Evolutionary conservation across 2,888 invertebrate species (phyloP), one percentile per base, ranked within the genome.

Genomic region (Lycocerus yunnanus): DNA sequence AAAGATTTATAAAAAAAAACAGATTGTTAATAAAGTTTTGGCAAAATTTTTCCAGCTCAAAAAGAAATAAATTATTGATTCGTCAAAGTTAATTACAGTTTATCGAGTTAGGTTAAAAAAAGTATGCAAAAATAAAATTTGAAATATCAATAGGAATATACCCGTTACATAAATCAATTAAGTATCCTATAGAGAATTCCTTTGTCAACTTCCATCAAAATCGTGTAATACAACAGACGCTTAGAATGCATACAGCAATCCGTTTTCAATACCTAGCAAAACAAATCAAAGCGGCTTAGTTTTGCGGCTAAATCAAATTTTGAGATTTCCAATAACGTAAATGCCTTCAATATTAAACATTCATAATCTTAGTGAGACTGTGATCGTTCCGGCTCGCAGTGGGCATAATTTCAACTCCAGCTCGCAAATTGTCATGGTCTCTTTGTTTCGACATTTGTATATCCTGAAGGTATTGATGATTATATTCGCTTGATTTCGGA

Each of bases 281-380:
- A 75, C 72, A 75, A 75, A 75, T 75, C 71, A 68, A 63, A 70
- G 68, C 59, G 63, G 72, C 63, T 61, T 72, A 63, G 66, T 60
- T 69, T 18, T 69, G 75, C 43, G 75, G 75, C 69, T 71, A 71
- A 76, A 76, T 76, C 76, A 76, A 76, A 76, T 76, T 76, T 72
- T 76, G 73, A 76, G 67, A 76, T 76, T 76, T 73, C 76, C 76
- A 76, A 76, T 76, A 76, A 73, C 72, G 72, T 43, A 76, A 76
- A 76, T 73, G 76, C 76, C 73, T 73, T 73, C 70, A 75, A 75
- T 75, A 72, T 72, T 72, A 75, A 75, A 72, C 75, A 75, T 75
- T 75, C 75, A 75, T 58, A 75, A 75, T 75, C 75, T 75, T 75
- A 73, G 72, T 71, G 69, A 75, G 75, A 74, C 74, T 72, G 75